Base-by-base conservation (phyloP, 1,140 invertebrate species). In the Mesaphorura yosii region DNA sequence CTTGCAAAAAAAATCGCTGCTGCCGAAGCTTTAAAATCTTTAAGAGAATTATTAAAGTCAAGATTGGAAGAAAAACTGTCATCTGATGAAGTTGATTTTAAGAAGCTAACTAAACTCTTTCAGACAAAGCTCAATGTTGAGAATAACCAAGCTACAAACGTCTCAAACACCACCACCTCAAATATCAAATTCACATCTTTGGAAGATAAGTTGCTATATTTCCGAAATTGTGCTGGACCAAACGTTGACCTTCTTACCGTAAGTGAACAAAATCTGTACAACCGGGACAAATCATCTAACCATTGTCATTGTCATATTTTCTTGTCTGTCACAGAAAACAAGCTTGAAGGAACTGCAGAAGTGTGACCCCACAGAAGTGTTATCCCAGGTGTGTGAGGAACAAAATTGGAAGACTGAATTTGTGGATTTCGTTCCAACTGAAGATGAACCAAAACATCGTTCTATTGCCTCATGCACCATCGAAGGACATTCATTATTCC, bases 1-100 rank as follows among this genome's bases (percentile, higher is more conserved):
- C 25, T 31, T 40, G 60, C 60, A 28, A 62, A 62, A 44, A 51
- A 48, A 48, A 57, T 40, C 20, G 57, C 60, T 28, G 60, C 60
- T n/a, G 20, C 41, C 38, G 37, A 31, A 23, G 50, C 59, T 27
- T 39, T 57, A 14, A 29, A 58, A 49, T 40, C 42, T 7, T 26
- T 58, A 14, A 41, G 39, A 20, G 44, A 58, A 22, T 25, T 58
- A 25, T 23, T 55, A n/a, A 47, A 42, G 40, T 42, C 40, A 42
- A 17, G 6, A 22, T 10, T 42, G 7, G 6, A 10, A 6, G 40
- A 10, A 10, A 6, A 10, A 6, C 17, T 6, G 7, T n/a, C n/a
- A n/a, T n/a, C n/a, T n/a, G 7, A 22, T 15, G 28, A 47, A 15
- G 5, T 26, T 22, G 10, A 7, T 47, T n/a, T 22, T 27, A n/a